Percentiles rank a stretch among this genome's conserved stretches.
These are phyloP conservation scores for Watersipora subatra DNA, from an alignment of 1,140 invertebrate genomes.

Conservation along the genomic window DNA sequence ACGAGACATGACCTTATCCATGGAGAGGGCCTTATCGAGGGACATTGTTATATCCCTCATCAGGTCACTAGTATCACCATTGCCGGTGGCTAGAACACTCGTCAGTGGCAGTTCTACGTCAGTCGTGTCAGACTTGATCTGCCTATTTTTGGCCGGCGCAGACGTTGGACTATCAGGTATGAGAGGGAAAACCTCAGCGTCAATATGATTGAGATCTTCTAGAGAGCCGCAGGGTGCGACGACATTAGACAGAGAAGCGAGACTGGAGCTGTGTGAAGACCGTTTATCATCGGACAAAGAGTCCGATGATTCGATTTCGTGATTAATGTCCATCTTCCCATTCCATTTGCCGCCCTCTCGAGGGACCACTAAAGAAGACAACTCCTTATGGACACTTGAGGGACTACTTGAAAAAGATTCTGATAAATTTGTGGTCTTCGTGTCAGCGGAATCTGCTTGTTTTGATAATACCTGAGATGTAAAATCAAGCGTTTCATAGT, in stretches of 20 bases:
- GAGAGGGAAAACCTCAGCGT: not conserved
- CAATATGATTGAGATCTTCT: not conserved
- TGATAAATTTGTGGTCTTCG: not conserved
- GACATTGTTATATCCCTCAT: not conserved
- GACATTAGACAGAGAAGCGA: not conserved
- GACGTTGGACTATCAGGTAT: not conserved
- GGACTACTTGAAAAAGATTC: not conserved
- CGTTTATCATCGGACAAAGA: not conserved
- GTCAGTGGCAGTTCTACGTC: not conserved
- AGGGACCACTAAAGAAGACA: not conserved
- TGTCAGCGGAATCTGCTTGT: not conserved
- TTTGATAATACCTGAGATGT: too few relatives aligned
- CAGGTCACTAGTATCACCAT: not conserved
- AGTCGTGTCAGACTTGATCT: too few relatives aligned
- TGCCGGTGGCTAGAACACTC: not conserved
- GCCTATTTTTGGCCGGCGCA: too few relatives aligned
- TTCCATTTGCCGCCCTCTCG: not conserved
- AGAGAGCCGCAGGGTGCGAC: not conserved
- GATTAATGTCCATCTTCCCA: not conserved
- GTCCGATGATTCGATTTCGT: not conserved
- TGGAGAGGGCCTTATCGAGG: not conserved
- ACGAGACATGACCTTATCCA: not conserved
- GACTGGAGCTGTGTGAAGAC: not conserved
- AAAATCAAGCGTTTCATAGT: not conserved
- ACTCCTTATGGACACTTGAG: not conserved